These are phyloP conservation scores for Fregetta grallaria DNA, from an alignment of 2,113 vertebrate genomes.

Conservation along the genomic window DNA sequence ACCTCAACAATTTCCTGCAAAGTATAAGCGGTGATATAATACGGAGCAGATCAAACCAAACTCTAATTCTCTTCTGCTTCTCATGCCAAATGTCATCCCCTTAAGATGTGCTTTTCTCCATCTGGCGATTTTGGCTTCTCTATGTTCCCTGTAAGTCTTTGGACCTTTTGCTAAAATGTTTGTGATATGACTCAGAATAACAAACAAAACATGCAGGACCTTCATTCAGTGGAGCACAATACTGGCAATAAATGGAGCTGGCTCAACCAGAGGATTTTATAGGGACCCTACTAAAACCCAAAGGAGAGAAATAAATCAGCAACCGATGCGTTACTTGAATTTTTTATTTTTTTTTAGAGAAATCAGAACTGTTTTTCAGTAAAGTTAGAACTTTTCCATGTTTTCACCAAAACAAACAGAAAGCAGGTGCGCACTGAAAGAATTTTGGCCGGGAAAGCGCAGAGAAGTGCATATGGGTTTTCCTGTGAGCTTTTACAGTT, in stretches of 20 bases:
- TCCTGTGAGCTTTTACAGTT: not conserved
- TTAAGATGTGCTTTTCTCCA: slow-evolving; percentile 50
- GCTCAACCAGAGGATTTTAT: slow-evolving; percentile 46
- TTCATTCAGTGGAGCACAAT: slow-evolving; percentile 19
- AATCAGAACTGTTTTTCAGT: not conserved
- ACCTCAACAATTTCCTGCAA: slow-evolving; percentile 42
- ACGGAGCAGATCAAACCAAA: slow-evolving; percentile 22
- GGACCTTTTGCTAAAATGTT: slow-evolving; percentile 69
- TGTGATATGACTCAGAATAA: slow-evolving; percentile 77
- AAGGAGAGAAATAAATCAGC: slow-evolving; percentile 35
- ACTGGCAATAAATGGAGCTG: slow-evolving; percentile 45
- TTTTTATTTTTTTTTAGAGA: not conserved
- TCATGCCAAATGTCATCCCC: slow-evolving; percentile 48
- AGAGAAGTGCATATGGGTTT: not conserved
- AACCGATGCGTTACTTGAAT: not conserved
- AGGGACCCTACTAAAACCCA: slow-evolving; percentile 51
- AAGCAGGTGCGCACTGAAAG: slow-evolving; percentile 56
- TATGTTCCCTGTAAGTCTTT: slow-evolving; percentile 49
- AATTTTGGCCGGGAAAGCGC: not conserved
- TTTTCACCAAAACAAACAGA: slow-evolving; percentile 60
- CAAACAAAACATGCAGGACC: slow-evolving; percentile 67
- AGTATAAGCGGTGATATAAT: not conserved
- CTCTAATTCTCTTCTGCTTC: slow-evolving; percentile 7
- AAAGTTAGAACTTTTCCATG: not conserved
- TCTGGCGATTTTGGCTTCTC: slow-evolving; percentile 52